These are phyloP conservation scores for Gordius sp. DNA, from an alignment of 2,888 invertebrate species.

Conservation along the genomic window DNA sequence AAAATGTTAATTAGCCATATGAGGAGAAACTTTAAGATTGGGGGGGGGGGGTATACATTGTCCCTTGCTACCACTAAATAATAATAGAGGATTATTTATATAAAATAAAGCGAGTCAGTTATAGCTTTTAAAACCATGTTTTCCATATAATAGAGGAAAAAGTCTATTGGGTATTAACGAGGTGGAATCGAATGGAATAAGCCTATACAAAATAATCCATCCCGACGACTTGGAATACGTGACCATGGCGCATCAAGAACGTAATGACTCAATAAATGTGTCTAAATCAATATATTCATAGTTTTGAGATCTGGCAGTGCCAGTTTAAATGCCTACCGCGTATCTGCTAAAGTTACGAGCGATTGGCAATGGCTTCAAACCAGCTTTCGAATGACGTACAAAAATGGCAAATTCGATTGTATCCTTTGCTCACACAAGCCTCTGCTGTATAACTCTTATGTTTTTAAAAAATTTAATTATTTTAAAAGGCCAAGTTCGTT, in stretches of 20 bases:
- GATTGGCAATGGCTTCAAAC: constrained; percentile 97
- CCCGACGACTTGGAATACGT: constrained; percentile 85
- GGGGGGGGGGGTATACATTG: too few species aligned
- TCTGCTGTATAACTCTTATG: constrained; percentile 46
- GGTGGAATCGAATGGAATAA: background rate
- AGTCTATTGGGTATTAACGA: background rate
- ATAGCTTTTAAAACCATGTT: too few species aligned
- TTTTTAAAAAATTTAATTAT: background rate
- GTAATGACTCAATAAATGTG: constrained; percentile 40
- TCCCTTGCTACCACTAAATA: too few species aligned
- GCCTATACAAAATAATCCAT: constrained; percentile 63
- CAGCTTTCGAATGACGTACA: constrained; percentile 72
- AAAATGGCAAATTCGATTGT: constrained; percentile 92
- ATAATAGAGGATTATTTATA: too few species aligned
- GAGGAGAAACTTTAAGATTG: too few species aligned
- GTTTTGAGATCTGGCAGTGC: constrained; percentile 91
- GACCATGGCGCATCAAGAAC: constrained; percentile 85
- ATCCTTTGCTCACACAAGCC: constrained; percentile 89
- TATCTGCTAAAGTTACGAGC: constrained; percentile 59
- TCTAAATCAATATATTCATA: constrained; percentile 32
- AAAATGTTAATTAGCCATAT: too few species aligned
- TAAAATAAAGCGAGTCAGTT: too few species aligned
- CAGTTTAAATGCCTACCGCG: constrained; percentile 85
- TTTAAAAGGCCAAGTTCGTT: too few species aligned
- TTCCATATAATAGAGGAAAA: constrained; percentile 4